Conservation (phyloP, 2,113 vertebrate genomes). For the Oceanites oceanicus region DNA sequence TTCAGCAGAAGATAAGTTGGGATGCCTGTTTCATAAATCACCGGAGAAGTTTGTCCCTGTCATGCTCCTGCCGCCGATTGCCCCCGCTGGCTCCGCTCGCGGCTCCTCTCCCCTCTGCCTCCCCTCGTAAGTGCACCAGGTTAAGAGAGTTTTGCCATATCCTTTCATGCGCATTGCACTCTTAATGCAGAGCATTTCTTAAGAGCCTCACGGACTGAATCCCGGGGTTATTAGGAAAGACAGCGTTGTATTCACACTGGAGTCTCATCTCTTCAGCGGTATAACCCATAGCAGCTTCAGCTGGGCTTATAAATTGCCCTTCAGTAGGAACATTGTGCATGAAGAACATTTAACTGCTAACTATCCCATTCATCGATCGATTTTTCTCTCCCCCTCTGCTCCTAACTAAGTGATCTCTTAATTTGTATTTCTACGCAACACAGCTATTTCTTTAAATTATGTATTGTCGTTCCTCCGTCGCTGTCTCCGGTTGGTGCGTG, state of each 20-base stretch:
- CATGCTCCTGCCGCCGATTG: neutral
- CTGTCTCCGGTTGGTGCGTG: neutral
- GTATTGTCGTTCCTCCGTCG: neutral
- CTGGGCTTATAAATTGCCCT: slow-evolving; percentile 29
- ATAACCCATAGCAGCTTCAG: neutral
- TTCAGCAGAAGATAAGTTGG: neutral
- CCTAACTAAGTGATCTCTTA: neutral
- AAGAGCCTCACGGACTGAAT: slow-evolving; percentile 34
- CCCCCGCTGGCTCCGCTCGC: neutral
- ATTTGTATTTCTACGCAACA: neutral
- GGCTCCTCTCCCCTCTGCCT: neutral
- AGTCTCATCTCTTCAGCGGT: neutral
- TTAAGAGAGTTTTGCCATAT: slow-evolving; percentile 33
- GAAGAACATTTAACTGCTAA: slow-evolving; percentile 48
- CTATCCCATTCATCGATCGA: slow-evolving; percentile 10
- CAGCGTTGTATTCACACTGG: slow-evolving; percentile 1
- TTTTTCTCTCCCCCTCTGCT: slow-evolving; percentile 26
- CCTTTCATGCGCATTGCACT: slow-evolving; percentile 59
- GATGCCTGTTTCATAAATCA: neutral
- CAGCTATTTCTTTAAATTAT: slow-evolving; percentile 29
- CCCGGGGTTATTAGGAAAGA: neutral
- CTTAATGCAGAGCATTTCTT: slow-evolving; percentile 46
- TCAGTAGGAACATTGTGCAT: neutral
- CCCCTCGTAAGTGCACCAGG: neutral
- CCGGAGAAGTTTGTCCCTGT: slow-evolving; percentile 47